Percentiles rank a stretch among this genome's conserved stretches.
These are phyloP conservation scores for Neodiprion lecontei DNA, from an alignment of 1,140 invertebrate genomes.

Conservation along the genomic window DNA sequence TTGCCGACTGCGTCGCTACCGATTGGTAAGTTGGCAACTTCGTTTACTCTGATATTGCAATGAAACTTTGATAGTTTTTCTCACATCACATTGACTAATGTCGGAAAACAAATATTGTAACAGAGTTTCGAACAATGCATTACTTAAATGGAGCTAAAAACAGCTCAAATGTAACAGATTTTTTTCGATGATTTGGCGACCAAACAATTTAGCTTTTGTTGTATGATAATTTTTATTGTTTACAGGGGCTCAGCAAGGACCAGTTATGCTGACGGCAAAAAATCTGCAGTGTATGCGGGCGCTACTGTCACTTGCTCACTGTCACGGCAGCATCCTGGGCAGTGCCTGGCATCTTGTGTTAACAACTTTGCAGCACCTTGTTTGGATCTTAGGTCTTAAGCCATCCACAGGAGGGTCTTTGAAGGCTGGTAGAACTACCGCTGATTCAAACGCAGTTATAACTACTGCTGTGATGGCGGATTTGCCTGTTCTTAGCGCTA, in stretches of 20 bases:
- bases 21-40: slow-evolving; percentile 60
- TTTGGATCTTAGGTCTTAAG: slow-evolving; percentile 97
- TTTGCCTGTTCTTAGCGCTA: slow-evolving; percentile 89
- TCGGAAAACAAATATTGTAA: not conserved
- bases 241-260: slow-evolving; percentile 81
- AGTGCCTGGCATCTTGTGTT: slow-evolving; percentile 95
- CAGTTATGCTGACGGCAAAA: slow-evolving; percentile 97
- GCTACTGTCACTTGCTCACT: slow-evolving; percentile 86
- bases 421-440: slow-evolving; percentile 76
- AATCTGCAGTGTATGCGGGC: slow-evolving; percentile 97
- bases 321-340: slow-evolving; percentile 90
- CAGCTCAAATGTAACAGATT: no score
- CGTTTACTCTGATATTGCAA: not conserved
- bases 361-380: slow-evolving; percentile 94
- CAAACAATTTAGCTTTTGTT: not conserved
- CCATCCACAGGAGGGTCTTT: slow-evolving; percentile 91
- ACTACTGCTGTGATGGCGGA: slow-evolving; percentile 97
- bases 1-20: slow-evolving; percentile 83
- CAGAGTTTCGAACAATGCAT: no score
- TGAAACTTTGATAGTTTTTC: not conserved
- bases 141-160: no score
- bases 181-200: no score
- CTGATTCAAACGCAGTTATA: slow-evolving; percentile 89
- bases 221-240: not conserved
- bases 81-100: not conserved